Percentiles rank a stretch among this genome's conserved stretches.
Evolutionary conservation across 2,888 invertebrate genomes (phyloP).

Genomic region (Cremastobaeus sp.): DNA sequence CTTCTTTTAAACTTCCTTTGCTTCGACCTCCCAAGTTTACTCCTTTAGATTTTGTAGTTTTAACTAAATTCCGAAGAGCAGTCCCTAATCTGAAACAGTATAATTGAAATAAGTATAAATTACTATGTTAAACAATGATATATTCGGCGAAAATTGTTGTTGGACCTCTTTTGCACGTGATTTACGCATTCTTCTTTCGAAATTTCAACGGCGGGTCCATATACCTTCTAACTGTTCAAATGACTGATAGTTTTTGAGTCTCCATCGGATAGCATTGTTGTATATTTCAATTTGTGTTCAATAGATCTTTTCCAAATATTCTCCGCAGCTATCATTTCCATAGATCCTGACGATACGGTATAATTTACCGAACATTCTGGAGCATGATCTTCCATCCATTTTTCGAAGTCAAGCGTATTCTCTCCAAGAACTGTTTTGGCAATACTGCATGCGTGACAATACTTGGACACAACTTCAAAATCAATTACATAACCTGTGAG

Average conservation of each 20-base stretch:
- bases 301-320: not conserved
- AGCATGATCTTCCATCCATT: not conserved
- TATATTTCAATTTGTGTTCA: slow-evolving; percentile 5
- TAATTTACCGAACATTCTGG: slow-evolving; percentile 4
- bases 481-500: no score
- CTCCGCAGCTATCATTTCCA: slow-evolving; percentile 2
- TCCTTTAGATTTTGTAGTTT: not conserved
- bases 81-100: slow-evolving; percentile 10
- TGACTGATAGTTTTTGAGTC: no score
- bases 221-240: no score
- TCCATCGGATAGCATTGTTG: no score
- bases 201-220: no score
- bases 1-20: slow-evolving; percentile 12
- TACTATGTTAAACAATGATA: no score
- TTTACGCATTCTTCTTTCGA: no score
- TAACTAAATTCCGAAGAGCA: slow-evolving; percentile 2
- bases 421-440: slow-evolving; percentile 2
- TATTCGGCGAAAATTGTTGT: no score
- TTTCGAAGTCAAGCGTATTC: slow-evolving; percentile 15
- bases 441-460: not conserved
- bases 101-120: no score
- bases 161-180: no score
- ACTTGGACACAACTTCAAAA: no score
- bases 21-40: slow-evolving; percentile 1
- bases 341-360: slow-evolving; percentile 5